Evolutionary conservation across 1,140 invertebrate genomes (phyloP).

Genomic region (Amyelois transitella): DNA sequence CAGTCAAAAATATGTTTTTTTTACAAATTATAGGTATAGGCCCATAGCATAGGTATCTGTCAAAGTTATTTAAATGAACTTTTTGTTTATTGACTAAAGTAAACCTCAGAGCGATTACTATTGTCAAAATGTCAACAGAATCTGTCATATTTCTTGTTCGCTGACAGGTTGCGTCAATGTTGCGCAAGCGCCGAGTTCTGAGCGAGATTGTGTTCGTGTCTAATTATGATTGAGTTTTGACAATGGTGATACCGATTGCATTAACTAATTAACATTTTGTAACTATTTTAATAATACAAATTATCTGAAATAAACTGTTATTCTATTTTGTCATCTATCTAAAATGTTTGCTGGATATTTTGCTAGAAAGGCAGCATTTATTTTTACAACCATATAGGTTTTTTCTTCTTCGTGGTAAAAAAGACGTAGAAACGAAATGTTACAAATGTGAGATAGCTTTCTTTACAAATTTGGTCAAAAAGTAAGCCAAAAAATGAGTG

Average conservation of each 20-base stretch:
- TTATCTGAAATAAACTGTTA: neutral
- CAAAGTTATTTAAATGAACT: neutral
- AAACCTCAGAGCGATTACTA: neutral
- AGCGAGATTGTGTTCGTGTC: neutral
- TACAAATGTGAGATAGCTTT: too few species aligned
- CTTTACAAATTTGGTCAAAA: too few species aligned
- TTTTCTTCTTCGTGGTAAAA: too few species aligned
- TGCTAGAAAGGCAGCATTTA: too few species aligned
- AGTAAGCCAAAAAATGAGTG: too few species aligned
- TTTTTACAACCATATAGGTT: too few species aligned
- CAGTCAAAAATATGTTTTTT: too few species aligned
- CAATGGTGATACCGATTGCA: neutral
- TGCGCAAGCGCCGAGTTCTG: neutral
- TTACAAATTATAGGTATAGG: neutral
- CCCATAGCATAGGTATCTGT: neutral
- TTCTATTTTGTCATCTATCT: neutral
- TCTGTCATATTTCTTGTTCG: neutral
- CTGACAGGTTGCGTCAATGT: neutral
- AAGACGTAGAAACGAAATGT: too few species aligned
- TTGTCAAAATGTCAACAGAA: slow-evolving; percentile 1
- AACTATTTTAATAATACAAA: too few species aligned
- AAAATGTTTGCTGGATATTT: too few species aligned
- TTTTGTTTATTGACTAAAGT: neutral
- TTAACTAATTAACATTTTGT: neutral
- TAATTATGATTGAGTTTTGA: neutral